These are phyloP conservation scores for Ganaspis sp. DNA, from an alignment of 1,140 invertebrate genomes.

Conservation along the genomic window DNA sequence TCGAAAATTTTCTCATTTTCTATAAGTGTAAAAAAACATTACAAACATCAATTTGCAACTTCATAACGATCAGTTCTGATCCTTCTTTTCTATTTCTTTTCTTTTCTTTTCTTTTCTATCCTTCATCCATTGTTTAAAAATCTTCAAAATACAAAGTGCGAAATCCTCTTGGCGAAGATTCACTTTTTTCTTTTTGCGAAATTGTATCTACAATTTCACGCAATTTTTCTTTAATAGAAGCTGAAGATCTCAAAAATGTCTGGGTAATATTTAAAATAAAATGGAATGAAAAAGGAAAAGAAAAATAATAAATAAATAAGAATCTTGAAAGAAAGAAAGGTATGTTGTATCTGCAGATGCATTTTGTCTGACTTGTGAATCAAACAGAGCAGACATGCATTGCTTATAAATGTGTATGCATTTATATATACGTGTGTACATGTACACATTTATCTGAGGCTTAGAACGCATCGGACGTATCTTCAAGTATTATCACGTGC, in stretches of 20 bases:
- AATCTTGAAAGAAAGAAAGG: background rate
- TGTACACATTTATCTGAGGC: constrained; percentile 34
- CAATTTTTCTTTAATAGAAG: constrained; percentile 33
- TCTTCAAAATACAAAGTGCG: too few relatives aligned
- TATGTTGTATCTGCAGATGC: constrained; percentile 49
- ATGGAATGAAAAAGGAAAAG: constrained; percentile 29
- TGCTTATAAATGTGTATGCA: constrained; percentile 47
- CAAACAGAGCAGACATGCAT: constrained; percentile 48
- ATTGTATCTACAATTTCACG: constrained; percentile 8
- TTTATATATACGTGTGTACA: constrained; percentile 41
- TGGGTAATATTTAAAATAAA: constrained; percentile 34
- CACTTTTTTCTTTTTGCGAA: background rate
- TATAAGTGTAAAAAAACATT: too few relatives aligned
- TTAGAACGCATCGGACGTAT: constrained; percentile 55
- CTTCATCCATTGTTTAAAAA: too few relatives aligned
- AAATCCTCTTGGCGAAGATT: too few relatives aligned
- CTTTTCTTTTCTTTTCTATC: too few relatives aligned
- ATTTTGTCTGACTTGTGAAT: constrained; percentile 53
- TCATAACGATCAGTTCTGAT: too few relatives aligned
- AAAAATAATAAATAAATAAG: too few relatives aligned
- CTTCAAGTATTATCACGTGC: constrained; percentile 68
- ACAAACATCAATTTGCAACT: too few relatives aligned
- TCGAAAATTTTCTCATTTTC: too few relatives aligned
- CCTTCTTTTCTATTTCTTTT: too few relatives aligned
- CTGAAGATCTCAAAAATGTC: background rate